Conservation (phyloP, 2,888 invertebrate genomes). For the Lagria hirta region DNA sequence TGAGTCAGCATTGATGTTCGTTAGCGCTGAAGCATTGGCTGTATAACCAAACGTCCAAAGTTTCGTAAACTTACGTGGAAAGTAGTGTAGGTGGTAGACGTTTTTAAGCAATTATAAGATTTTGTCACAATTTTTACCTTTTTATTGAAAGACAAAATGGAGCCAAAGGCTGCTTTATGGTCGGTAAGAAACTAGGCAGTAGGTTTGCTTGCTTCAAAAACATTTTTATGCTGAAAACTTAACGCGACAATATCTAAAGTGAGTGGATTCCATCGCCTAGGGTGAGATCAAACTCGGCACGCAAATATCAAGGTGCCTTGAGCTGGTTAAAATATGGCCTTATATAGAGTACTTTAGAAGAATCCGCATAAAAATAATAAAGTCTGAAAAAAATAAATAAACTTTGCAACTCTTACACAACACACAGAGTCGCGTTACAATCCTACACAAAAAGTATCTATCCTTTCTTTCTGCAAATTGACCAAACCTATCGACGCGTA, state of each 20-base stretch:
- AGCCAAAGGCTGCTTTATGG: constrained; percentile 38
- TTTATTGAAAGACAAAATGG: constrained; percentile 40
- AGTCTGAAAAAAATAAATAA: constrained; percentile 37
- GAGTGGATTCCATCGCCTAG: constrained; percentile 40
- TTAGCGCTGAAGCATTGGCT: too few relatives aligned
- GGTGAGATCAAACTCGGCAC: constrained; percentile 33
- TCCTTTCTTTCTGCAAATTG: constrained; percentile 21
- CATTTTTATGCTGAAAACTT: constrained; percentile 46
- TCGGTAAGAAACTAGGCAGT: constrained; percentile 42
- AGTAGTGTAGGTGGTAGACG: too few relatives aligned
- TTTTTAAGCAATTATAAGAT: too few relatives aligned
- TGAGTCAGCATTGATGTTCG: constrained; percentile 50
- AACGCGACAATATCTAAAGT: constrained; percentile 46
- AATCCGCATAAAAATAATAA: constrained; percentile 46
- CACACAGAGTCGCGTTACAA: not conserved
- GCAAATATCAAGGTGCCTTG: constrained; percentile 42
- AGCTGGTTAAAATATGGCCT: constrained; percentile 45
- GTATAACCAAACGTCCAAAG: constrained; percentile 18
- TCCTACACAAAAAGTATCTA: not conserved
- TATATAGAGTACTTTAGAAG: constrained; percentile 42
- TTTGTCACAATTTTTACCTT: too few relatives aligned
- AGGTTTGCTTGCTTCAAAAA: constrained; percentile 44
- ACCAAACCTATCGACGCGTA: constrained; percentile 25
- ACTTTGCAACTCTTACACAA: constrained; percentile 23
- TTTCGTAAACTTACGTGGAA: constrained; percentile 17